These are phyloP conservation scores for Paramormyrops hopkinsi DNA, from an alignment of 2,797 vertebrate species.

Conservation along the genomic window DNA sequence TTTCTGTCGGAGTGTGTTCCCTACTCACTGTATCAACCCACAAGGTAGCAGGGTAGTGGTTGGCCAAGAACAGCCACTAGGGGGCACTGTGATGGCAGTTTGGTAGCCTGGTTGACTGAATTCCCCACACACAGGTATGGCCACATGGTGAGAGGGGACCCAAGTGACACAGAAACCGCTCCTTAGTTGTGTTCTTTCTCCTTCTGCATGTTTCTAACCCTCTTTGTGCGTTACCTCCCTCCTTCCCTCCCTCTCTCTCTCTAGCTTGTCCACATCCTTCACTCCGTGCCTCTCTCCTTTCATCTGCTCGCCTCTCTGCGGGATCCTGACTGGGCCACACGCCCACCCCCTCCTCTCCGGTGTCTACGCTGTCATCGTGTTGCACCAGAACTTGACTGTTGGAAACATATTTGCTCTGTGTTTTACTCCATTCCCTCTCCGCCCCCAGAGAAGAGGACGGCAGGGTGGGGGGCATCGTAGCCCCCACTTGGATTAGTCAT, in stretches of 20 bases:
- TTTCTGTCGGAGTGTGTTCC: background rate
- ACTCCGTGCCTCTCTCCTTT: background rate
- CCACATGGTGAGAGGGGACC: background rate
- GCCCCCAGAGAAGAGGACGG: background rate
- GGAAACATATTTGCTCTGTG: background rate
- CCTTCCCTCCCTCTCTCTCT: background rate
- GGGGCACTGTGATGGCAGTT: background rate
- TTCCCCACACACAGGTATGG: background rate
- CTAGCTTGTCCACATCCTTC: background rate
- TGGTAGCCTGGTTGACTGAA: background rate
- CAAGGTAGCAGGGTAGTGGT: background rate
- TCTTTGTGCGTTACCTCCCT: background rate
- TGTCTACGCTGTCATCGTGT: background rate
- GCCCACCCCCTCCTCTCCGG: slow-evolving; percentile 13
- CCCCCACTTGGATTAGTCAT: slow-evolving; percentile 4
- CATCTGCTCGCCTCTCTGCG: background rate
- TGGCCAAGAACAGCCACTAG: background rate
- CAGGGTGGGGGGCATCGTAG: background rate
- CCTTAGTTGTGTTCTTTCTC: background rate
- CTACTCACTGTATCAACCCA: background rate
- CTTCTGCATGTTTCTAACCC: background rate
- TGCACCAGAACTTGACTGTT: background rate
- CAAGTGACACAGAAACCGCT: background rate
- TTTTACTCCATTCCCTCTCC: background rate
- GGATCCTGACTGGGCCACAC: background rate